Conservation (phyloP, 2,797 vertebrate species). For the Cirrhinus molitorella region DNA sequence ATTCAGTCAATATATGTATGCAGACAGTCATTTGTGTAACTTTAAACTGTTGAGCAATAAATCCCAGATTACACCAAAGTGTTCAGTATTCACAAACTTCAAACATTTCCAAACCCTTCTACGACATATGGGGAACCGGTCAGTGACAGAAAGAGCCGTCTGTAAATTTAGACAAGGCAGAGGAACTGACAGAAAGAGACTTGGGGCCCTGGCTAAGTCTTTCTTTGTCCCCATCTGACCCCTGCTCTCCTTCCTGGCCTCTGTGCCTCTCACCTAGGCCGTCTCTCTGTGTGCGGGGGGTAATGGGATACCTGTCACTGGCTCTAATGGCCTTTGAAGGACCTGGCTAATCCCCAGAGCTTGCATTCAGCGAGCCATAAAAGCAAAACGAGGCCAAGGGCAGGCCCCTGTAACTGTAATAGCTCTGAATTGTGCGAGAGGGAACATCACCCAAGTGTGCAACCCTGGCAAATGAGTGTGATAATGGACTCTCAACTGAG, state of each 20-base stretch:
- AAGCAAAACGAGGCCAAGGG: slow-evolving; percentile 76
- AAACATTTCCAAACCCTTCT: not conserved
- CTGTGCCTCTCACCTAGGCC: slow-evolving; percentile 82
- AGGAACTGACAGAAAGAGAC: slow-evolving; percentile 70
- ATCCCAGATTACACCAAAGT: not conserved
- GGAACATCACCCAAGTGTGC: slow-evolving; percentile 75
- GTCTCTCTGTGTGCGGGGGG: slow-evolving; percentile 76
- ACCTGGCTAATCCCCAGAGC: slow-evolving; percentile 84
- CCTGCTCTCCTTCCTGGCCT: slow-evolving; percentile 82
- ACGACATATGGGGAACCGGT: slow-evolving; percentile 1
- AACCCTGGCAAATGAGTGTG: slow-evolving; percentile 65
- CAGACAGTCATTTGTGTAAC: not conserved
- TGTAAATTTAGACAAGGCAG: slow-evolving; percentile 62
- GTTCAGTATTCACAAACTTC: not conserved
- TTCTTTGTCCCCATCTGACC: slow-evolving; percentile 85
- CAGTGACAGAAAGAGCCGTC: not conserved
- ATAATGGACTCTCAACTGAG: slow-evolving; percentile 78
- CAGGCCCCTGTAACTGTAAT: slow-evolving; percentile 78
- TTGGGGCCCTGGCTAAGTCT: slow-evolving; percentile 76
- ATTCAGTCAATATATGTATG: not conserved
- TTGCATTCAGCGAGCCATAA: slow-evolving; percentile 78
- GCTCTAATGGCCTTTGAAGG: slow-evolving; percentile 87
- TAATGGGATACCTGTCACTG: slow-evolving; percentile 88
- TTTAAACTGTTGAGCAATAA: not conserved
- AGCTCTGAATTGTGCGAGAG: slow-evolving; percentile 76